Evolutionary conservation across 2,113 vertebrate species (phyloP).

Genomic region (Lipophrys pholis): DNA sequence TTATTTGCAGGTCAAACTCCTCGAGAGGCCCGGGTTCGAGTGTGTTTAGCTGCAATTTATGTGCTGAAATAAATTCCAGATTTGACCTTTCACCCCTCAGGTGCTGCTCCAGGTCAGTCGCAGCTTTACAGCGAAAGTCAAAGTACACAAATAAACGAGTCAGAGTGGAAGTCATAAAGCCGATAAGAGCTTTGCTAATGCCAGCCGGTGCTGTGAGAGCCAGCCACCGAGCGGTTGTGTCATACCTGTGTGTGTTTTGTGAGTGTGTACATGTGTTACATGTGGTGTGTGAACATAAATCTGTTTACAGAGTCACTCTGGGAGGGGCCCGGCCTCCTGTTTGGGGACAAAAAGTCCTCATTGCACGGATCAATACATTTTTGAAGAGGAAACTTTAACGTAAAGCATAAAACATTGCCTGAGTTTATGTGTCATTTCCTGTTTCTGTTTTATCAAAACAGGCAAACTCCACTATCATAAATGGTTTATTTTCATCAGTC

Average conservation of each 20-base stretch:
- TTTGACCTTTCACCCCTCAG: conserved; percentile 61
- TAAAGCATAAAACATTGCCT: background rate
- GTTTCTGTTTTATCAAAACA: too few relatives aligned
- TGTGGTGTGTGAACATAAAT: background rate
- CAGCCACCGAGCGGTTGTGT: conserved; percentile 17
- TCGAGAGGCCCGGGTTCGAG: conserved; percentile 22
- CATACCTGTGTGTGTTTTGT: conserved; percentile 2
- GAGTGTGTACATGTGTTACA: background rate
- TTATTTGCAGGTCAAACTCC: conserved; percentile 47
- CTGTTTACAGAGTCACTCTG: conserved; percentile 1
- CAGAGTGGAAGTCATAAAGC: conserved; percentile 76
- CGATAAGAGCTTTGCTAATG: conserved; percentile 65
- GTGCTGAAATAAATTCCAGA: conserved; percentile 64
- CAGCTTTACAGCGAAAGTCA: conserved; percentile 71
- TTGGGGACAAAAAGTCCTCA: background rate
- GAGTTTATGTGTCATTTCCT: background rate
- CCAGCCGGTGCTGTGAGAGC: conserved; percentile 4
- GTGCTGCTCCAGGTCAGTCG: conserved; percentile 33
- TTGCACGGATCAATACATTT: too few relatives aligned
- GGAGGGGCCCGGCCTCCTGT: background rate
- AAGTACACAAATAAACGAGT: conserved; percentile 77
- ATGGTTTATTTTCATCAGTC: conserved; percentile 47
- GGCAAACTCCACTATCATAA: conserved; percentile 5
- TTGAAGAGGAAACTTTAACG: background rate
- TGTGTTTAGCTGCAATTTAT: conserved; percentile 31